Evolutionary conservation across 2,888 invertebrate genomes (phyloP).

Genomic region (Lasioglossum lativentre): DNA sequence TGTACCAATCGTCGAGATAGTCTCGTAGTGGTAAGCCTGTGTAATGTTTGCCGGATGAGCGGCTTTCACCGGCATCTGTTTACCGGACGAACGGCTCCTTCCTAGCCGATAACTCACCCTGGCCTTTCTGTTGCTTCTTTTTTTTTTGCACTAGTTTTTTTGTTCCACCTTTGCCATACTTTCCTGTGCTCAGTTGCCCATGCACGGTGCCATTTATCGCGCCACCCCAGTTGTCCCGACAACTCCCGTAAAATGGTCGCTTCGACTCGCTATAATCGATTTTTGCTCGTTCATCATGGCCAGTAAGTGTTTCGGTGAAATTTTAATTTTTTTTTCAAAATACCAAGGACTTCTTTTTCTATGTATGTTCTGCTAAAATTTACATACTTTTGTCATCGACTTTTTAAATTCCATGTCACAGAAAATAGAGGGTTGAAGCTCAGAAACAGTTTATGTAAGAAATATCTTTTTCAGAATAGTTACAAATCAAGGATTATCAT

Average conservation of each 20-base stretch:
- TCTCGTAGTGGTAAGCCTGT: slow-evolving; percentile 74
- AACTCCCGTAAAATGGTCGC: neutral
- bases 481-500: no score
- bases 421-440: no score
- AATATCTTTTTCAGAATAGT: no score
- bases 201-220: neutral
- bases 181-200: slow-evolving; percentile 15
- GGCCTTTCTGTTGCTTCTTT: slow-evolving; percentile 26
- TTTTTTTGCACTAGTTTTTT: slow-evolving; percentile 16
- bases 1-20: slow-evolving; percentile 58
- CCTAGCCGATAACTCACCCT: slow-evolving; percentile 63
- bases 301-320: no score
- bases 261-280: neutral
- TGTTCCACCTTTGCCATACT: slow-evolving; percentile 25
- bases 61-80: slow-evolving; percentile 79
- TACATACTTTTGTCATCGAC: no score
- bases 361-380: no score
- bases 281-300: neutral
- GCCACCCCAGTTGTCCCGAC: neutral
- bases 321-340: no score
- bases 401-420: no score
- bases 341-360: no score
- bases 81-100: slow-evolving; percentile 76
- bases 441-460: no score
- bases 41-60: slow-evolving; percentile 79